Percentiles rank a stretch among this genome's conserved stretches.
These are phyloP conservation scores for Ennomos fuscantarius DNA, from an alignment of 2,888 invertebrate genomes.

Conservation along the genomic window DNA sequence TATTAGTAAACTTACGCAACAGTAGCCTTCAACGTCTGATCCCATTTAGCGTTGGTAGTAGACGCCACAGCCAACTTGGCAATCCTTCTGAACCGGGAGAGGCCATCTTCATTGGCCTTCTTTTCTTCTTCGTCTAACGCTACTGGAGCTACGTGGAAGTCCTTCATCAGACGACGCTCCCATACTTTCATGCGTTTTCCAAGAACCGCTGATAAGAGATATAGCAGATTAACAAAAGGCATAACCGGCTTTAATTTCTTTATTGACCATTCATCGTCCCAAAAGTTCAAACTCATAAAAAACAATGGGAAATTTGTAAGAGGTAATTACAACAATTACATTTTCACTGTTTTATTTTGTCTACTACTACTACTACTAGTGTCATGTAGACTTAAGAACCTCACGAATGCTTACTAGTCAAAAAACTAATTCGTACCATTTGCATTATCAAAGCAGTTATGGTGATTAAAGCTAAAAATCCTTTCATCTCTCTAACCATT, in stretches of 20 bases:
- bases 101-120: conserved; percentile 81
- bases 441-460: too few species aligned
- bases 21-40: conserved; percentile 87
- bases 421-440: background rate
- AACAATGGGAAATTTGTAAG: too few species aligned
- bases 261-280: too few species aligned
- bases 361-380: too few species aligned
- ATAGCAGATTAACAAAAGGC: background rate
- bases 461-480: too few species aligned
- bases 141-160: conserved; percentile 93
- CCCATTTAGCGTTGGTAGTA: conserved; percentile 90
- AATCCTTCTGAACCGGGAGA: conserved; percentile 89
- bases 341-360: too few species aligned
- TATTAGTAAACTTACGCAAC: conserved; percentile 83
- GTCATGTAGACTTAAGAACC: too few species aligned
- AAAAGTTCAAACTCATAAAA: too few species aligned
- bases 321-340: too few species aligned
- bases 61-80: conserved; percentile 90
- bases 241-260: too few species aligned
- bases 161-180: conserved; percentile 95
- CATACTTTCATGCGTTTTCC: conserved; percentile 93
- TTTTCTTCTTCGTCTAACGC: conserved; percentile 85
- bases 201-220: conserved; percentile 84
- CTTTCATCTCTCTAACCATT: too few species aligned
- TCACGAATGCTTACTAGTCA: background rate